Evolutionary conservation across 2,888 invertebrate genomes (phyloP), one percentile per base, ranked within the genome.

Genomic region (Hypsopygia costalis): DNA sequence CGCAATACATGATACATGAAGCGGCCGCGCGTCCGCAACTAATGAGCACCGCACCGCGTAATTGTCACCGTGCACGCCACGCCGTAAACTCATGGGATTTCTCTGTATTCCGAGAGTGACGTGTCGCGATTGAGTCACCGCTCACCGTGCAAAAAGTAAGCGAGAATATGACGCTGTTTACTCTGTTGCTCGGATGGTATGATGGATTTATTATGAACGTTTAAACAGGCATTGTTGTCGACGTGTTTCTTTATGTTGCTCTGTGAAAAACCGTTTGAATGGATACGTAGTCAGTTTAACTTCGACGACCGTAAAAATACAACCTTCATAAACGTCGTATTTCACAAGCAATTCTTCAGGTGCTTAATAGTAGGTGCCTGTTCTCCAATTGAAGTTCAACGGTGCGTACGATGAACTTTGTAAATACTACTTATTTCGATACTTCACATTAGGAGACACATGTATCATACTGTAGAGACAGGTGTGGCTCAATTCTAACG

Each of bases 1-100:
- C 80, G 81, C 66, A 58, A 80, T 81, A 82, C 83, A 83, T 86
- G 81, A 81, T 81, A 82, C 86, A 86, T 85, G 86, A 86, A 81
- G 67, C 69, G 58, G 65, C 64, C 64, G 68, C 67, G 61, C 69
- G 62, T 48, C 67, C 69, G 69, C 73, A 65, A 67, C 80, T 85
- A 83, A 86, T 83, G 82, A 85, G 77, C 74, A 62, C 61, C 68
- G 62, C 69, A 69, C 68, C 71, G 68, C 76, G 80, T 81, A 80
- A 83, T 81, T 78, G 79, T 78, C 80, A 71, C 74, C 67, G 62
- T 12, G 22, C 32, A 25, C 32, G 59, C 57, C 61, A 49, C 63
- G 51, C 54, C 57, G 62, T 58, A 57, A 62, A 58, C 66, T 59
- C 62, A 61, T 60, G 61, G 56, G 58, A 67, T 61, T 69, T 62